phyloP scores from a whole-genome alignment of 1,140 invertebrate species.

The Coelopa frigida region DNA sequence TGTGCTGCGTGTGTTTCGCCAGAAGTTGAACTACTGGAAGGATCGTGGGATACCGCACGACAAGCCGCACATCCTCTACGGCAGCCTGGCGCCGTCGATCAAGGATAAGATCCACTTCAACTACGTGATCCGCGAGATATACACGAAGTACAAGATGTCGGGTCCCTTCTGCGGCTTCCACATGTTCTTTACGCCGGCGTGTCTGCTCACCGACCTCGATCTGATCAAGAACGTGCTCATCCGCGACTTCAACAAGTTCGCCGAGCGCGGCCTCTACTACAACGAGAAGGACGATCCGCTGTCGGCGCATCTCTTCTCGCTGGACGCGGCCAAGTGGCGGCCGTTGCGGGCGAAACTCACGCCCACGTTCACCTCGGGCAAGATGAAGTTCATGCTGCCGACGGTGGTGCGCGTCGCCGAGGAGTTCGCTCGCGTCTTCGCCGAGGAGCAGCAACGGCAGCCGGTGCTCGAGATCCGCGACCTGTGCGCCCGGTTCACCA shows the following conservation, averaged over 20 bases:
- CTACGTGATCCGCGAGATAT: constrained; percentile 26
- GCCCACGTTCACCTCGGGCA: constrained; percentile 53
- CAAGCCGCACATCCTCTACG: constrained; percentile 32
- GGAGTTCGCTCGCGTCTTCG: constrained; percentile 6
- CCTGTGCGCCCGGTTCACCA: constrained; percentile 36
- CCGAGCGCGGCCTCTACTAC: constrained; percentile 27
- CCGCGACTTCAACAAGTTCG: constrained; percentile 52
- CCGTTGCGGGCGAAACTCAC: constrained; percentile 51
- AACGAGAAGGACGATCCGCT: constrained; percentile 46
- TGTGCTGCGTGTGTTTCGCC: constrained; percentile 17
- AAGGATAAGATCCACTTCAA: constrained; percentile 22
- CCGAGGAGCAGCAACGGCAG: not conserved
- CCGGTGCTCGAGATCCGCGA: constrained; percentile 30
- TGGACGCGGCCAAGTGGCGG: constrained; percentile 50
- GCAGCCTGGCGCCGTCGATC: constrained; percentile 35
- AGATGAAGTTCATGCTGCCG: constrained; percentile 48
- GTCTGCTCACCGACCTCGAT: constrained; percentile 50
- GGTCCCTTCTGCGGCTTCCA: constrained; percentile 29
- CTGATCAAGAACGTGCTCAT: constrained; percentile 49
- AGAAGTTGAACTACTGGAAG: constrained; percentile 42
- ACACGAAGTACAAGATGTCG: constrained; percentile 22
- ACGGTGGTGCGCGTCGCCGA: constrained; percentile 5
- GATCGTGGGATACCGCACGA: constrained; percentile 43
- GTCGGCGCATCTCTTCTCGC: constrained; percentile 44
- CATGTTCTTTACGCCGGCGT: constrained; percentile 38